Percentiles rank a stretch among this genome's conserved stretches.
These are phyloP conservation scores for Volucella zonaria DNA, from an alignment of 2,888 invertebrate genomes.

Conservation along the genomic window DNA sequence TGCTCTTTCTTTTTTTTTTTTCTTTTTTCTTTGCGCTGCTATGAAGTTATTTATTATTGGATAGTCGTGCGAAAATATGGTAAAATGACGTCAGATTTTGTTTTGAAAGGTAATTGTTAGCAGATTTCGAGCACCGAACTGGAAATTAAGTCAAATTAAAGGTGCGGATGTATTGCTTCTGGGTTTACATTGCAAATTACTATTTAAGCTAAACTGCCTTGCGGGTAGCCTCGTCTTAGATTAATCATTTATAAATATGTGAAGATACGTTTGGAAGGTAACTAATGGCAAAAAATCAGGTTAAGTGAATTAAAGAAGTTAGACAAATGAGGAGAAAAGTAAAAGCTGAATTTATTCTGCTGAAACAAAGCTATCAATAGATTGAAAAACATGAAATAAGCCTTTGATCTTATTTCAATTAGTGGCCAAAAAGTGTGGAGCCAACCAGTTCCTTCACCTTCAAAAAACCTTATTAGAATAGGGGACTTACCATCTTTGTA, in stretches of 20 bases:
- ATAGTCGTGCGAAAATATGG: constrained; percentile 12
- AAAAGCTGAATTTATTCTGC: too few species aligned
- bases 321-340: too few species aligned
- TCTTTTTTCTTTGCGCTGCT: background rate
- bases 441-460: too few species aligned
- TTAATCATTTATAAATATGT: background rate
- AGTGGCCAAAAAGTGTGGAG: too few species aligned
- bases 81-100: constrained; percentile 42
- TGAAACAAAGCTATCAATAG: too few species aligned
- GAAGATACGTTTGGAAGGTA: too few species aligned
- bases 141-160: constrained; percentile 33
- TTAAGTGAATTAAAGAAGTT: too few species aligned
- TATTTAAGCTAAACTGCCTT: background rate
- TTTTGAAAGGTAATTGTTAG: constrained; percentile 13
- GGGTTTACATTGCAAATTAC: background rate
- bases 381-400: too few species aligned
- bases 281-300: too few species aligned
- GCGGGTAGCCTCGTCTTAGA: constrained; percentile 9
- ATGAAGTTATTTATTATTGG: constrained; percentile 6
- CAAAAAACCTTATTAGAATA: too few species aligned
- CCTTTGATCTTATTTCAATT: too few species aligned
- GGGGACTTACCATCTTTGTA: too few species aligned
- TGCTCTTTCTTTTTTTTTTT: background rate
- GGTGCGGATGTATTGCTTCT: constrained; percentile 11
- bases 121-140: background rate